These are phyloP conservation scores for Meliscaeva auricollis DNA, from an alignment of 2,888 invertebrate species.

Conservation along the genomic window DNA sequence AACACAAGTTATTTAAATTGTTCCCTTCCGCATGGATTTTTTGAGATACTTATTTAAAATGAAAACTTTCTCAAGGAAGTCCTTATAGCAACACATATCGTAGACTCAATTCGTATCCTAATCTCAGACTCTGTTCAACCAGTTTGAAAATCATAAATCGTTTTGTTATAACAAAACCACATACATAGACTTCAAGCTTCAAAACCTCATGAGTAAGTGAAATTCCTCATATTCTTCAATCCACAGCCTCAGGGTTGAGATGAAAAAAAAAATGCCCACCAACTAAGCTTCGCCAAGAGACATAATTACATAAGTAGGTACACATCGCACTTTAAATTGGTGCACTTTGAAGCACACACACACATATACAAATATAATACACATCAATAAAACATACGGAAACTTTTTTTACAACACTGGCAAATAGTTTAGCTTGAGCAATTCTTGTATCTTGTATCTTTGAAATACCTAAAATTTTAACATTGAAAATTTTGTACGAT, in stretches of 20 bases:
- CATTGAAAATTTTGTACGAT: constrained; percentile 56
- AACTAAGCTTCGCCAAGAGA: constrained; percentile 31
- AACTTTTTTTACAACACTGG: constrained; percentile 25
- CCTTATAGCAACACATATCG: not conserved
- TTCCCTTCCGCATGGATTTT: too few species aligned
- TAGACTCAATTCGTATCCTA: not conserved
- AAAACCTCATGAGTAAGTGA: constrained; percentile 21
- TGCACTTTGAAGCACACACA: constrained; percentile 58
- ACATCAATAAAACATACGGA: constrained; percentile 21
- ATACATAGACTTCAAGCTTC: not conserved
- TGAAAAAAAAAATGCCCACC: constrained; percentile 39
- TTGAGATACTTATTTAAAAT: constrained; percentile 34
- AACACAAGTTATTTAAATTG: too few species aligned
- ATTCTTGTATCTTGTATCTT: constrained; percentile 74
- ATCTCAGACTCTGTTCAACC: constrained; percentile 19
- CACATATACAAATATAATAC: not conserved
- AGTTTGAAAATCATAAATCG: constrained; percentile 4
- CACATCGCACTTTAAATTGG: constrained; percentile 72
- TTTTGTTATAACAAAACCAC: not conserved
- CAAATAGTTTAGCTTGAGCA: constrained; percentile 64
- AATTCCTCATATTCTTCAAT: constrained; percentile 33
- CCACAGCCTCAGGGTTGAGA: not conserved
- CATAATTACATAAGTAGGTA: constrained; percentile 69
- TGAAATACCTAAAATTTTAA: constrained; percentile 68
- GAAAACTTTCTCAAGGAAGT: not conserved